Base-by-base conservation (phyloP, 2,113 vertebrate genomes). In the Chaetodon trifascialis region DNA sequence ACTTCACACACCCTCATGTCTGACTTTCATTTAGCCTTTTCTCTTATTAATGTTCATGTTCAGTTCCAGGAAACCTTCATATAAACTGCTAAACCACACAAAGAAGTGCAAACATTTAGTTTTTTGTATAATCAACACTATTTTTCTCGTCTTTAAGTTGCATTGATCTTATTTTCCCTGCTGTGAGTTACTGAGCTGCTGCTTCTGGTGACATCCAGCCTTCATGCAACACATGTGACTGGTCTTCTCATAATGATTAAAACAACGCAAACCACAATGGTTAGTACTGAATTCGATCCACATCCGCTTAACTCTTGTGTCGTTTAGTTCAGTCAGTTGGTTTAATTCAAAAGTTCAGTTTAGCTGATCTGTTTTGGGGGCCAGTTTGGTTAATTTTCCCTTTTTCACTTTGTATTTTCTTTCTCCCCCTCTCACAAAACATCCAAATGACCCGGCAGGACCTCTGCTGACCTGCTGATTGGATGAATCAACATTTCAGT, bases 401-500 rank as follows among this genome's bases (percentile, higher is more conserved):
- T 30, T 30, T 30, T 30, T 30, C 30, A 3, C 30, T 30, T 30
- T 30, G 30, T 30, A 30, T 30, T 30, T 30, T 30, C 30, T 30
- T 30, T 30, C 30, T 30, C 30, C 30, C 30, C 30, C 30, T 30
- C 30, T 30, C 30, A 44, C 63, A 44, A 23, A 64, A 68, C 67
- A 23, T 44, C 40, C 40, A 46, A 44, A 46, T 59, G 58, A 17
- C 11, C 49, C 11, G 2, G 8, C 30, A 54, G 6, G 36, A 36
- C 23, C 38, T 47, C 14, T 21, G 14, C 38, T 12, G 63, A 49
- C 23, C 51, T 67, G 1, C 59, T 80, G 58, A 38, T 11, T 7
- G 42, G 19, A 65, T 71, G 25, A n/a, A 52, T 81, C 60, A 51
- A 4, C 34, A n/a, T 59, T 58, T 77, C 71, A 71, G 3, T 67